Evolutionary conservation across 2,888 invertebrate species (phyloP).

Genomic region (Dromius quadrimaculatus): DNA sequence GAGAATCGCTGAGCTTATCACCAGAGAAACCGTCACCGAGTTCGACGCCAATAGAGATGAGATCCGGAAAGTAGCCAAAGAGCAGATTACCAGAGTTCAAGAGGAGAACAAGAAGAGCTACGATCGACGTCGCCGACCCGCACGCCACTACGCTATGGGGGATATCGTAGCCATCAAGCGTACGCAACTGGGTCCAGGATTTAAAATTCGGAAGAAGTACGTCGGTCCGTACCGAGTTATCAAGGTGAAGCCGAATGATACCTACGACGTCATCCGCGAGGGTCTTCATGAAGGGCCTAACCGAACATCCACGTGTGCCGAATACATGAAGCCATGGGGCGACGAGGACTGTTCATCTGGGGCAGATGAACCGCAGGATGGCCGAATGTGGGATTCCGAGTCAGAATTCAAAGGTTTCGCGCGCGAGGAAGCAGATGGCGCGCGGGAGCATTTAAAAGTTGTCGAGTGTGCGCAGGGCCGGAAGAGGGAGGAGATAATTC

Average conservation of each 20-base stretch:
- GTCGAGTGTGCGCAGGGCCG: too few species aligned
- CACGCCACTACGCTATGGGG: neutral
- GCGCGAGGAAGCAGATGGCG: too few species aligned
- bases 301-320: conserved; percentile 6
- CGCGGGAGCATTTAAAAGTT: too few species aligned
- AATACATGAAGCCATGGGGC: conserved; percentile 6
- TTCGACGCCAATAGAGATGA: neutral
- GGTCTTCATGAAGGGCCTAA: conserved; percentile 4
- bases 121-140: neutral
- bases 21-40: neutral
- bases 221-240: neutral
- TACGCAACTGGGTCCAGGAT: neutral
- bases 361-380: neutral
- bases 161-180: conserved; percentile 2
- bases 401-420: too few species aligned
- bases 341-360: conserved; percentile 7
- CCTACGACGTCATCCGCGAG: conserved; percentile 2
- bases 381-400: too few species aligned
- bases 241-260: too few species aligned
- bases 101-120: neutral
- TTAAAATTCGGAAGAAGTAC: neutral
- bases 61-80: neutral
- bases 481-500: too few species aligned
- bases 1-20: neutral
- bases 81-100: neutral